Base-by-base conservation (phyloP, 2,888 invertebrate genomes). In the Cataglyphis cursor region DNA sequence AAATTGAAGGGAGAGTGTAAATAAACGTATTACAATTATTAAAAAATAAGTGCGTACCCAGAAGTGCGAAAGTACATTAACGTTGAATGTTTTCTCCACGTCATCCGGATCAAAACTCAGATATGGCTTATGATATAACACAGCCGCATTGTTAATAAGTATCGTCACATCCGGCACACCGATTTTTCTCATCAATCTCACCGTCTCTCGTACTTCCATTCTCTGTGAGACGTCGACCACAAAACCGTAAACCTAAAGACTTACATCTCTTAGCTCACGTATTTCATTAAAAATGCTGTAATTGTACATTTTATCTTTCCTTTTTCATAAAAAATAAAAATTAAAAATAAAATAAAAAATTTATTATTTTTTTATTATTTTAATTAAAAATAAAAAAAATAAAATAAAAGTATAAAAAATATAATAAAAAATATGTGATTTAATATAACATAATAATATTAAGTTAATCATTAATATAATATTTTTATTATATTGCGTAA, bases 141-240 rank as follows among this genome's bases (percentile, higher is more conserved):
- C 92, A 0, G 95, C 95, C 0, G 95, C 95, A 87, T 95, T 96
- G 84, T 96, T 95, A 51, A 96, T 94, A 3, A 96, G 89, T 65
- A 96, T 95, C n/a, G 95, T 94, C 0, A 95, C 93, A 28, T 95
- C 93, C 0, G 95, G 95, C 12, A 95, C 91, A 1, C 87, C 89
- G 4, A 83, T 81, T 78, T 90, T 91, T 41, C 88, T 90, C 94
- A 94, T 94, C 82, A 92, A 57, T 61, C 86, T 86, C 6, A 90
- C 87, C 0, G 93, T 86, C 48, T 93, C 90, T 0, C 88, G 89
- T 0, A 94, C 90, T 81, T 93, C 92, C 3, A 90, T 12, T 75
- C 91, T 87, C 10, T 92, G 92, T 5, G 94, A 93, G 10, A 93
- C 91, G n/a, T 94, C 94, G 9, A 93, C 93, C 5, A 83, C 85